A percentile compares a stretch with the other conserved stretches of the same genome.
phyloP scores from a whole-genome alignment of 2,113 vertebrate species.

The Recurvirostra avosetta region DNA sequence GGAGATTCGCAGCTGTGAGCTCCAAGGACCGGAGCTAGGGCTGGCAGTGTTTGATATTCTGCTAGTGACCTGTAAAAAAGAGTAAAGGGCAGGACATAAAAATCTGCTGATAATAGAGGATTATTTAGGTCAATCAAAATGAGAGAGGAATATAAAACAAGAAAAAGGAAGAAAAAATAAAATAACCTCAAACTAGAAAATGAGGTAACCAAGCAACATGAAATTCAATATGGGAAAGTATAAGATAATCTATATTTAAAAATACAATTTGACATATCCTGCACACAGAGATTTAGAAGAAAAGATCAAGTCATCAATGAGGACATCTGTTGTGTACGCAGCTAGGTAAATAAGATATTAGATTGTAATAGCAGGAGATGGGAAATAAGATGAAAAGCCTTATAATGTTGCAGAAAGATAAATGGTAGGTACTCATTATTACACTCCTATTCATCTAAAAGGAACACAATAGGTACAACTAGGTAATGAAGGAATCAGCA shows the following conservation, averaged over 20 bases:
- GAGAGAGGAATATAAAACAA: background rate
- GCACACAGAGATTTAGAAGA: background rate
- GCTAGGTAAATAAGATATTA: background rate
- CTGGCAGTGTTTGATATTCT: background rate
- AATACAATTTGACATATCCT: background rate
- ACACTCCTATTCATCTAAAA: background rate
- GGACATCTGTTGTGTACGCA: background rate
- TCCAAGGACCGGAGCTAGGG: background rate
- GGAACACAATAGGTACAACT: background rate
- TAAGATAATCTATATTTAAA: conserved; percentile 4
- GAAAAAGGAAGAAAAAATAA: background rate
- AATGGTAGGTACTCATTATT: background rate
- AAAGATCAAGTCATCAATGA: background rate
- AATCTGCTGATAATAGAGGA: background rate
- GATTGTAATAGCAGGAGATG: background rate
- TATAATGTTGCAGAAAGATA: background rate
- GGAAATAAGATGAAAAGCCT: background rate
- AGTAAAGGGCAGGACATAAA: background rate
- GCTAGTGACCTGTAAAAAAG: background rate
- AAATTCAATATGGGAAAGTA: background rate
- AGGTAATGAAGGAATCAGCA: background rate
- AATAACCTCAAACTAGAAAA: background rate
- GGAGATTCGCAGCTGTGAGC: background rate
- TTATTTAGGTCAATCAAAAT: conserved; percentile 1
- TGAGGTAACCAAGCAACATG: conserved; percentile 43